Evolutionary conservation across 1,140 invertebrate species (phyloP).

Genomic region (Diorhabda carinulata): DNA sequence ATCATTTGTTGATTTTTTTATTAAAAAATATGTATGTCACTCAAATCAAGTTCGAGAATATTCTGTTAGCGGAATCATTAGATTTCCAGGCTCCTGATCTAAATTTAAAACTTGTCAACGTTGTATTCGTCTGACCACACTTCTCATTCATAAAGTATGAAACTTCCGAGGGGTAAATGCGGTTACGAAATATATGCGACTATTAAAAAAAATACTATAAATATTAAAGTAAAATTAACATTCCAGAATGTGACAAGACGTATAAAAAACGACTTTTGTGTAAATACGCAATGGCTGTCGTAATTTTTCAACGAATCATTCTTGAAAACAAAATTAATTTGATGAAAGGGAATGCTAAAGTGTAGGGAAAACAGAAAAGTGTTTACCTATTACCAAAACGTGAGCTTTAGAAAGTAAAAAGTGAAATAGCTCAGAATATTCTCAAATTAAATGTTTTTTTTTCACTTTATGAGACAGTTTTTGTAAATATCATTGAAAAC

Average conservation of each 20-base stretch:
- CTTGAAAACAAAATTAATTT: constrained; percentile 3
- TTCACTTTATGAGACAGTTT: background rate
- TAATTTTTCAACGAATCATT: background rate
- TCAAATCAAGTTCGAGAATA: too few relatives aligned
- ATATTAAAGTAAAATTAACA: constrained; percentile 9
- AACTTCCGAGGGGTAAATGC: background rate
- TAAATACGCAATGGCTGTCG: background rate
- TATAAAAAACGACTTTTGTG: constrained; percentile 3
- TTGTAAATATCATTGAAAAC: background rate
- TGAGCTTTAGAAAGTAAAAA: constrained; percentile 1
- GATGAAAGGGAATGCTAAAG: background rate
- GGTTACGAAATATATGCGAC: background rate
- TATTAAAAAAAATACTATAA: constrained; percentile 3
- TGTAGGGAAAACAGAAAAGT: background rate
- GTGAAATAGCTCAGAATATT: background rate
- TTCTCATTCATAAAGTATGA: constrained; percentile 6
- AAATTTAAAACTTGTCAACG: background rate
- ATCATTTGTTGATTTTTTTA: too few relatives aligned
- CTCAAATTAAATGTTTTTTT: background rate
- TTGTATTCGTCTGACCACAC: background rate
- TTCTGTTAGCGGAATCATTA: too few relatives aligned
- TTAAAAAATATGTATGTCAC: too few relatives aligned
- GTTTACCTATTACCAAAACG: background rate
- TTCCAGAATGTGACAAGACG: constrained; percentile 11
- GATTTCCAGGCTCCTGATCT: background rate